Base-by-base conservation (phyloP, 2,113 vertebrate species). In the Delphinapterus leucas region DNA sequence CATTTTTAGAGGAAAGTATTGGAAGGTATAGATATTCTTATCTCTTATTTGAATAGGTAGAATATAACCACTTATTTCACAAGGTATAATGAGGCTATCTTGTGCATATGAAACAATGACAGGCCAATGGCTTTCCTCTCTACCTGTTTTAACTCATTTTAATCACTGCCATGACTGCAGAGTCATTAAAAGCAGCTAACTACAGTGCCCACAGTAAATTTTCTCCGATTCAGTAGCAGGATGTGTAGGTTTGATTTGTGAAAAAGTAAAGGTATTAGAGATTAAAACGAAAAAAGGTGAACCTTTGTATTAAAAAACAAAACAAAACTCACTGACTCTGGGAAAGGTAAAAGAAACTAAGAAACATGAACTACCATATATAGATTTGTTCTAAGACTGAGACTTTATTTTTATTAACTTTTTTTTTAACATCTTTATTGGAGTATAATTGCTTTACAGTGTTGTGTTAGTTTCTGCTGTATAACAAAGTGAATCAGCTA, bases 241-340 rank as follows among this genome's bases (percentile, higher is more conserved):
- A 73, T 63, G 25, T 94, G 5, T 61, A 33, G 26, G n/a, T 60
- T 87, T 94, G 36, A 88, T 65, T 82, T 81, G 36, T 93, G 58
- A 86, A 65, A 89, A 90, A 81, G 58, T 53, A 76, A 92, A 96
- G 2, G 11, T 73, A 63, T 93, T 86, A 80, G 28, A 96, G 65
- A 88, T 88, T 76, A 28, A 68, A 95, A 88, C 87, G 6, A 93
- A 71, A 60, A 41, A 95, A 73, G 0, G n/a, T 92, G 89, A 92
- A 92, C 38, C 63, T 86, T 76, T 74, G 31, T 28, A 68, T 95
- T 88, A 79, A 67, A 85, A 74, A 82, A 63, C 5, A 53, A 53
- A 53, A 53, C 14, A 71, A 60, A 60, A 0, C 12, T 93, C 33
- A 38, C 21, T 74, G 36, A 80, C 18, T 47, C 38, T 74, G 68